Evolutionary conservation across 23 tunicate species (phyloP).

Genomic region (Styela plicata): DNA sequence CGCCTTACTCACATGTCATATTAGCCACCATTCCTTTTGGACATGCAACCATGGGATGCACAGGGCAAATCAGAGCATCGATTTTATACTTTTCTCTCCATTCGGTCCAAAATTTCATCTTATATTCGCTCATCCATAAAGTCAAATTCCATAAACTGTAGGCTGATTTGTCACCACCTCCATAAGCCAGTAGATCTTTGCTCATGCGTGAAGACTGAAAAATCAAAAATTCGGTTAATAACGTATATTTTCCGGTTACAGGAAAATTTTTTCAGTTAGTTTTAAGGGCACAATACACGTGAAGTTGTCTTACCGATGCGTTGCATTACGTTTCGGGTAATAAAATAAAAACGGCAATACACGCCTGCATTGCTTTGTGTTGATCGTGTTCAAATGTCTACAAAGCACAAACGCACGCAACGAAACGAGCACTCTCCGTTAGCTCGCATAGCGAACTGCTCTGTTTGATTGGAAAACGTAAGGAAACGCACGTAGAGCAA

Average conservation of each 20-base stretch:
- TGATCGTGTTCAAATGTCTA: background rate
- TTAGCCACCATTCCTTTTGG: slow-evolving; percentile 20
- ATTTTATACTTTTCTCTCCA: slow-evolving; percentile 44
- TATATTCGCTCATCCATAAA: slow-evolving; percentile 34
- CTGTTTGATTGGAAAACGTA: too few relatives aligned
- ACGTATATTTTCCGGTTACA: background rate
- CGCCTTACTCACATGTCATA: slow-evolving; percentile 10
- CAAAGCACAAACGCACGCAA: too few relatives aligned
- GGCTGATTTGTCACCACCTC: slow-evolving; percentile 44
- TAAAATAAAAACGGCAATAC: background rate
- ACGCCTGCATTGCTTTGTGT: background rate
- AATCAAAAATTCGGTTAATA: background rate
- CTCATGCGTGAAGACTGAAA: slow-evolving; percentile 53
- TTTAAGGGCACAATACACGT: too few relatives aligned
- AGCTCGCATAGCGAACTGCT: too few relatives aligned
- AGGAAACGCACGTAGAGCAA: too few relatives aligned
- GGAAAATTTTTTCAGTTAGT: background rate
- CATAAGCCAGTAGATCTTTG: slow-evolving; percentile 28
- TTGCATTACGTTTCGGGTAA: too few relatives aligned
- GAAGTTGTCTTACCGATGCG: too few relatives aligned
- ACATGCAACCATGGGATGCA: slow-evolving; percentile 23
- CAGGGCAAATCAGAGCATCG: slow-evolving; percentile 33
- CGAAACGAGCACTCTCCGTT: too few relatives aligned
- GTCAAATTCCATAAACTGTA: slow-evolving; percentile 33
- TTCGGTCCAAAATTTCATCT: slow-evolving; percentile 29